Percentiles rank a stretch among this genome's conserved stretches.
Evolutionary conservation across 2,113 vertebrate species (phyloP).

Genomic region (Triplophysa siluroides): DNA sequence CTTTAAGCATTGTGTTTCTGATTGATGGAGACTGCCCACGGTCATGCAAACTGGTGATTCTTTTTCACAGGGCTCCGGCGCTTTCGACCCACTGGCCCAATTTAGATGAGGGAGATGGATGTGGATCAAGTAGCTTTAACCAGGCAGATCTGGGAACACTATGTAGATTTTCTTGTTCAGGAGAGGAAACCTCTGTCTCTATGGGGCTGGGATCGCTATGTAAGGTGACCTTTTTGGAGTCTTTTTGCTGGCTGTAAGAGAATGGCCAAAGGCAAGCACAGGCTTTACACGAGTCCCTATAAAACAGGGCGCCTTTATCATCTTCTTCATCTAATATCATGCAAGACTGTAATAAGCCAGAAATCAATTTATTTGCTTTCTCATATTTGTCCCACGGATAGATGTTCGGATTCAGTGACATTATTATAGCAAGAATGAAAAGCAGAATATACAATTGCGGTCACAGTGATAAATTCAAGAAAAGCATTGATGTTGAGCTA

Average conservation of each 20-base stretch:
- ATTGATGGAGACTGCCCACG: slow-evolving; percentile 42
- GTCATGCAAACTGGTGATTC: slow-evolving; percentile 61
- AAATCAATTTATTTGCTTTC: slow-evolving; percentile 48
- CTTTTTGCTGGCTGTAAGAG: slow-evolving; percentile 55
- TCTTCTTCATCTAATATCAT: slow-evolving; percentile 35
- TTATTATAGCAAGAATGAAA: slow-evolving; percentile 49
- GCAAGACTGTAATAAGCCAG: slow-evolving; percentile 22
- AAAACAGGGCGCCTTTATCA: slow-evolving; percentile 34
- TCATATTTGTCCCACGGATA: slow-evolving; percentile 37
- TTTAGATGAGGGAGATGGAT: slow-evolving; percentile 57
- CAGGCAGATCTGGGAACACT: slow-evolving; percentile 62
- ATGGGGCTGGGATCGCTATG: slow-evolving; percentile 60
- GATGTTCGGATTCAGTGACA: slow-evolving; percentile 19
- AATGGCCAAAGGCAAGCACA: slow-evolving; percentile 46
- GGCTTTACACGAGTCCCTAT: slow-evolving; percentile 50
- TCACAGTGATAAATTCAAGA: slow-evolving; percentile 33
- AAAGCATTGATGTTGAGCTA: slow-evolving; percentile 19
- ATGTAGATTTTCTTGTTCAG: slow-evolving; percentile 66
- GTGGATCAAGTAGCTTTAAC: slow-evolving; percentile 66
- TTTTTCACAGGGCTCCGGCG: slow-evolving; percentile 64
- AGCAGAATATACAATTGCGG: slow-evolving; percentile 31
- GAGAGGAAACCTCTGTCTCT: slow-evolving; percentile 65
- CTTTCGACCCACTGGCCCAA: slow-evolving; percentile 63
- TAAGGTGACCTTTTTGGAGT: slow-evolving; percentile 63
- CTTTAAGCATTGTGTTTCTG: slow-evolving; percentile 33